Conservation (phyloP, 2,797 vertebrate genomes). For the Diglossa cyanea region DNA sequence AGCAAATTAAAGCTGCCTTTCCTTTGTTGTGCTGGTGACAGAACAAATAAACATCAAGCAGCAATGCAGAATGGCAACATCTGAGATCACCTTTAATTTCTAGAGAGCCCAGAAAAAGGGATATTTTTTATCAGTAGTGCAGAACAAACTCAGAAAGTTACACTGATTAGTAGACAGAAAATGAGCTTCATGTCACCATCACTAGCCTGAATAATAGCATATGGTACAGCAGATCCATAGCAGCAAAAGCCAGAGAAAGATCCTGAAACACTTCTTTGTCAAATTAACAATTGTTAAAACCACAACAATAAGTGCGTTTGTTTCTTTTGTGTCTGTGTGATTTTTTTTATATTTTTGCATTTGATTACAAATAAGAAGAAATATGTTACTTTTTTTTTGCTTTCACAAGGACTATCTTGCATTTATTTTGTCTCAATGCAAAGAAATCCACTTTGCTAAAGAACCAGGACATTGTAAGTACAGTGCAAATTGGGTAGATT, state of each 20-base stretch:
- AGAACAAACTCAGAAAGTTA: constrained; percentile 24
- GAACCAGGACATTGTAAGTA: neutral
- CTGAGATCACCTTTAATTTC: neutral
- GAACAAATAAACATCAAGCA: neutral
- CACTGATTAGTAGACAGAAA: constrained; percentile 15
- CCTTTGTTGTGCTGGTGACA: constrained; percentile 7
- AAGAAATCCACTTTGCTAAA: neutral
- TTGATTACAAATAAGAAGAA: neutral
- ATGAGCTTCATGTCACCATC: neutral
- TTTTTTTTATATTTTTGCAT: neutral
- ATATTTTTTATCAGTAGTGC: neutral
- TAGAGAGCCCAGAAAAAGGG: neutral
- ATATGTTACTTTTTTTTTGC: neutral
- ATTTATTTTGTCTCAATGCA: neutral
- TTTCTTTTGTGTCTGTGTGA: neutral
- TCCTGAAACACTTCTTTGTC: constrained; percentile 18
- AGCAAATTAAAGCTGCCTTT: constrained; percentile 27
- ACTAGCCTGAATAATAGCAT: constrained; percentile 18
- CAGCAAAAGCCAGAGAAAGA: constrained; percentile 27
- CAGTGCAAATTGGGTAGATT: neutral
- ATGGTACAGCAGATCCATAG: constrained; percentile 46
- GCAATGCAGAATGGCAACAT: neutral
- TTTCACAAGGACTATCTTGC: neutral
- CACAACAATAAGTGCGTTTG: neutral
- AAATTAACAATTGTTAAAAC: constrained; percentile 51